Conservation (phyloP, 2,113 vertebrate genomes). For the Falco punctatus region DNA sequence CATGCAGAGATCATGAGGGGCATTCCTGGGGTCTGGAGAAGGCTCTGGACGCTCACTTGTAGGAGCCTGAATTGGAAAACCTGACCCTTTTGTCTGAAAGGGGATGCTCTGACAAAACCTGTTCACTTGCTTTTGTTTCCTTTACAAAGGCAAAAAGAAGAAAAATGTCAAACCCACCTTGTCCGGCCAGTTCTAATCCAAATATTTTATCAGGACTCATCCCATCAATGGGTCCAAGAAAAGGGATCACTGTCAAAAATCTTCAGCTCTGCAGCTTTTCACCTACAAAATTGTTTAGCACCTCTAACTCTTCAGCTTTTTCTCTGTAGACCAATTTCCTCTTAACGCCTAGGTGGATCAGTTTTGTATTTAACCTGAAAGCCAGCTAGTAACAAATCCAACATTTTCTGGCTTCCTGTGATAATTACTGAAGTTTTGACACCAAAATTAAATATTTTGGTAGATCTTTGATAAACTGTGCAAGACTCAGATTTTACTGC, state of each 20-base stretch:
- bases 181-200: not conserved
- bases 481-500: not conserved
- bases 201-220: not conserved
- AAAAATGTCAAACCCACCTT: not conserved
- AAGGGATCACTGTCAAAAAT: not conserved
- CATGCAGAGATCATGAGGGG: not conserved
- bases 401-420: not conserved
- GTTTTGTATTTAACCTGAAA: not conserved
- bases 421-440: not conserved
- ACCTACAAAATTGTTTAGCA: not conserved
- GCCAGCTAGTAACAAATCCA: not conserved
- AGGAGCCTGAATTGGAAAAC: not conserved
- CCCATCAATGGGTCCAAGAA: not conserved
- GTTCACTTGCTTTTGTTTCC: not conserved
- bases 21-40: not conserved
- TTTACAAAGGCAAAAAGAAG: not conserved
- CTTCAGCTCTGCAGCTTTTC: not conserved
- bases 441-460: not conserved
- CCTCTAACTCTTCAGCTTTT: not conserved
- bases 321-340: not conserved
- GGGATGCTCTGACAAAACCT: not conserved
- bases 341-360: not conserved
- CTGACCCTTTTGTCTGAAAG: not conserved
- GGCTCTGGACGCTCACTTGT: fast-evolving
- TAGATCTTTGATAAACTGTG: not conserved